phyloP scores from a whole-genome alignment of 2,113 vertebrate species.

The Clupea harengus region DNA sequence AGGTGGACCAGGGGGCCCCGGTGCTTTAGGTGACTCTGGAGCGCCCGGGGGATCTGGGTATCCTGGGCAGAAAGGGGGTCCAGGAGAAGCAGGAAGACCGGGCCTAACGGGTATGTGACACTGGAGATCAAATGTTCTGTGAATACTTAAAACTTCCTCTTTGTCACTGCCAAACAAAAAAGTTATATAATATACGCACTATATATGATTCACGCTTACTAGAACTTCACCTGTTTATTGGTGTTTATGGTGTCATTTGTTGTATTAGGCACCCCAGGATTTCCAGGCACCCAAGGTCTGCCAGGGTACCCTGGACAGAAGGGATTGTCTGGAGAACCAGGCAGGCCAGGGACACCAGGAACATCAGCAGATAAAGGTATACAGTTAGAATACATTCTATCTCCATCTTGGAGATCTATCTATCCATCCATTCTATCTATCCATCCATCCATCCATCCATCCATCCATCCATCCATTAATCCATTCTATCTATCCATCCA shows the following conservation, averaged over 20 bases:
- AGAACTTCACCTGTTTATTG: not conserved
- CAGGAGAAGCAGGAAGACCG: constrained; percentile 78
- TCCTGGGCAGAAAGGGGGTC: constrained; percentile 74
- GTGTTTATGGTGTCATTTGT: not conserved
- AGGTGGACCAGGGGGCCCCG: constrained; percentile 76
- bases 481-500: too few relatives aligned
- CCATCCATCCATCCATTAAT: not conserved
- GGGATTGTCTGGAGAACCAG: constrained; percentile 74
- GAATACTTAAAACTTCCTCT: not conserved
- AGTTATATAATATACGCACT: too few relatives aligned
- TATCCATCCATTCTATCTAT: too few relatives aligned
- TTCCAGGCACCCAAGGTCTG: constrained; percentile 73
- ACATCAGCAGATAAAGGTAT: constrained; percentile 79
- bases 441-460: not conserved
- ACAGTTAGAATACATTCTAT: not conserved
- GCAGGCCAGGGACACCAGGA: constrained; percentile 69
- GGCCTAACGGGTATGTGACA: constrained; percentile 77
- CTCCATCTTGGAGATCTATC: not conserved
- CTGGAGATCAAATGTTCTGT: not conserved
- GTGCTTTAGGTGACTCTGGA: constrained; percentile 77
- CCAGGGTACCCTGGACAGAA: constrained; percentile 74
- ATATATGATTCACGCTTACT: not conserved
- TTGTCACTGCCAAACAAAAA: not conserved
- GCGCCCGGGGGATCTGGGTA: constrained; percentile 74
- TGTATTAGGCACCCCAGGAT: constrained; percentile 75